These are phyloP conservation scores for Sclerodermus sp. DNA, from an alignment of 2,888 invertebrate species.

Conservation along the genomic window DNA sequence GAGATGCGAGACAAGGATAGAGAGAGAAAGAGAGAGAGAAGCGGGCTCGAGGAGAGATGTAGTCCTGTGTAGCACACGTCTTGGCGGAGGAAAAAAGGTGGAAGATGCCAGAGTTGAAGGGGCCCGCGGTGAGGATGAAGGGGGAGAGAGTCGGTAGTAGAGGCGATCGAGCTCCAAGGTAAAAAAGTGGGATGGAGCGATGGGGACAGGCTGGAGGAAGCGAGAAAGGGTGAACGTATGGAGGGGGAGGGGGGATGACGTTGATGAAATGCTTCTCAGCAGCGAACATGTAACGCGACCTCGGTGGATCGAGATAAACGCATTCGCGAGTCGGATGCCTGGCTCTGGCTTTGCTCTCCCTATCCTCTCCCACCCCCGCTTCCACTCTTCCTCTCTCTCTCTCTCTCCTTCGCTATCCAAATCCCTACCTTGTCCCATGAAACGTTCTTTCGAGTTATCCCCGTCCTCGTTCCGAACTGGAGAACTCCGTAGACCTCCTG, in stretches of 20 bases:
- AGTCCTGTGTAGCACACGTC: neutral
- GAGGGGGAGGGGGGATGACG: constrained; percentile 11
- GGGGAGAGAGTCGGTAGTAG: neutral
- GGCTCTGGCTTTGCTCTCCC: too few species aligned
- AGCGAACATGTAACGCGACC: constrained; percentile 27
- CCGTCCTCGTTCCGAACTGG: neutral
- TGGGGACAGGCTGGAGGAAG: neutral
- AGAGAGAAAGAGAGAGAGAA: neutral
- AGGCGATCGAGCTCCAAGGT: neutral
- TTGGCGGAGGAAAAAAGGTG: constrained; percentile 5
- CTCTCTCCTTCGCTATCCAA: constrained; percentile 7
- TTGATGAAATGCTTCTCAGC: constrained; percentile 28
- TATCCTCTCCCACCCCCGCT: neutral
- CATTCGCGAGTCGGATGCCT: constrained; percentile 24
- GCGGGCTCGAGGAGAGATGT: neutral
- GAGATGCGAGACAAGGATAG: too few species aligned
- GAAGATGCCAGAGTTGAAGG: neutral
- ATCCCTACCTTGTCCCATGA: too few species aligned
- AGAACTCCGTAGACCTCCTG: too few species aligned
- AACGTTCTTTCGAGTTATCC: too few species aligned
- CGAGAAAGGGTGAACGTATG: constrained; percentile 6
- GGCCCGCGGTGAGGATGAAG: neutral
- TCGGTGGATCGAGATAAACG: constrained; percentile 30
- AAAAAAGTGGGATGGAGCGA: constrained; percentile 1
- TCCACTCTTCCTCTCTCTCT: constrained; percentile 13